Base-by-base conservation (phyloP, 2,797 vertebrate genomes). In the Tarsius wallacei region DNA sequence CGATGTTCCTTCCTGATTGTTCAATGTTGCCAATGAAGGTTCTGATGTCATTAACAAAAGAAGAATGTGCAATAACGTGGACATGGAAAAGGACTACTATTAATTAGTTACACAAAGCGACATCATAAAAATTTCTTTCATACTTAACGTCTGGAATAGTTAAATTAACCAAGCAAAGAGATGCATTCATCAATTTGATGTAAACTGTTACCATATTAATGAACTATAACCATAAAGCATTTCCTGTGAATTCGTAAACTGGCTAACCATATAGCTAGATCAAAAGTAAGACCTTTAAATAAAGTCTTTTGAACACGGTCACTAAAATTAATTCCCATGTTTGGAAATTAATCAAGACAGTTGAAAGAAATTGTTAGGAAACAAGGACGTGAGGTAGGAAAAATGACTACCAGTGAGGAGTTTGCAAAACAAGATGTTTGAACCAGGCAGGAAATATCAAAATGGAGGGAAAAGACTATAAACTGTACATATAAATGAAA, bases 271-370 rank as follows among this genome's bases (percentile, higher is more conserved):
- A 61, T 74, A 80, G 47, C 59, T 84, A 24, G 16, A 36, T 76
- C 28, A 17, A 84, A 74, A 12, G 1, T 74, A 81, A 78, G 42
- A 51, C 5, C 21, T 92, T 87, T 92, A 53, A 89, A 70, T 33
- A 90, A 83, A 94, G 81, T 76, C 24, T 76, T 80, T 74, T n/a
- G n/a, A 94, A 88, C 31, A 76, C 0, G 2, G n/a, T 90, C 84
- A 87, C 47, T 68, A 64, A 96, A 96, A 90, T 87, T 36, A 83
- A 87, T 31, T 63, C 19, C 24, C 11, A 33, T 28, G 76, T 84
- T 55, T 74, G 74, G 22, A 89, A 94, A 86, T 66, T 57, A 86
- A 90, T 61, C 74, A 91, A 83, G n/a, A 84, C 15, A 81, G 13
- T 36, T 61, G 9, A 57, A 93, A 92, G 51, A 89, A 61, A 8